These are phyloP conservation scores for Carcina quercana DNA, from an alignment of 2,888 invertebrate genomes.

Conservation along the genomic window DNA sequence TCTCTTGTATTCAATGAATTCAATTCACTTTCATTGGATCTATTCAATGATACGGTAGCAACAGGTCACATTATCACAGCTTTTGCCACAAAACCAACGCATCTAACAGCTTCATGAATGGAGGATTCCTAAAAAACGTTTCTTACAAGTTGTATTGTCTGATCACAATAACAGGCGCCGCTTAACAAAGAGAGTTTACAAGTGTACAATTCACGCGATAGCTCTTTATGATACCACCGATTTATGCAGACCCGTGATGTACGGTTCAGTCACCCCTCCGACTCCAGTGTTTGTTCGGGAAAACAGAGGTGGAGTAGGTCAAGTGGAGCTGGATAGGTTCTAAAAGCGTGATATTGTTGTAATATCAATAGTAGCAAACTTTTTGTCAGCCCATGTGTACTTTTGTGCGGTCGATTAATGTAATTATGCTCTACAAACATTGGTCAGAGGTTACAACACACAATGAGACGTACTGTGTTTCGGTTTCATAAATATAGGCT, in stretches of 20 bases:
- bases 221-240: slow-evolving; percentile 63
- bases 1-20: slow-evolving; percentile 24
- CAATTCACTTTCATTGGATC: slow-evolving; percentile 33
- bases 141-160: slow-evolving; percentile 72
- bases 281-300: slow-evolving; percentile 22
- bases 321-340: slow-evolving; percentile 51
- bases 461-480: too few species aligned
- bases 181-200: slow-evolving; percentile 66
- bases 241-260: slow-evolving; percentile 47
- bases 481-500: too few species aligned
- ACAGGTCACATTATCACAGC: slow-evolving; percentile 62
- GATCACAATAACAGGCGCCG: slow-evolving; percentile 66
- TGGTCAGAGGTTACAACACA: slow-evolving; percentile 24
- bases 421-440: slow-evolving; percentile 55
- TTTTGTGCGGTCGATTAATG: slow-evolving; percentile 61
- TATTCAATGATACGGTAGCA: slow-evolving; percentile 31
- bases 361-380: slow-evolving; percentile 66
- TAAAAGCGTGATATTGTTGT: slow-evolving; percentile 67
- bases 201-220: slow-evolving; percentile 71
- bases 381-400: slow-evolving; percentile 56
- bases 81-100: slow-evolving; percentile 54
- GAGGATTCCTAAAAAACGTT: slow-evolving; percentile 69
- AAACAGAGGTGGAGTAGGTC: slow-evolving; percentile 34
- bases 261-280: slow-evolving; percentile 29
- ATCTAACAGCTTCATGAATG: slow-evolving; percentile 67